Evolutionary conservation across 2,888 invertebrate species (phyloP).

Genomic region (Zaprionus lineosus): DNA sequence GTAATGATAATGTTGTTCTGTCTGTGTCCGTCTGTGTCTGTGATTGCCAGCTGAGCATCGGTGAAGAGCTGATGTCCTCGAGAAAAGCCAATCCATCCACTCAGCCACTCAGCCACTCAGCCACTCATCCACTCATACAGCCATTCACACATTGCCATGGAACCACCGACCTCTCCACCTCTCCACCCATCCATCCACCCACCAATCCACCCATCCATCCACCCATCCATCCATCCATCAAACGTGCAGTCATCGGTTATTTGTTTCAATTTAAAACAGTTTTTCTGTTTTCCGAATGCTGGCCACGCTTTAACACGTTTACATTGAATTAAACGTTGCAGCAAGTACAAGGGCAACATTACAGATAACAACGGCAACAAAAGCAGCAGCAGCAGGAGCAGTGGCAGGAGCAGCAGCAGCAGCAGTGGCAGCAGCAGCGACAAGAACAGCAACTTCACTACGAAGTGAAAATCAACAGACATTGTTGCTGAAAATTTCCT

Average conservation of each 20-base stretch:
- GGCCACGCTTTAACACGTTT: constrained; percentile 71
- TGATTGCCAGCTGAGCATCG: background rate
- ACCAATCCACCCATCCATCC: no score
- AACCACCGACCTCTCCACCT: no score
- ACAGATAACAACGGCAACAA: constrained; percentile 53
- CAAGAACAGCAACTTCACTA: no score
- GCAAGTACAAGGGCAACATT: constrained; percentile 41
- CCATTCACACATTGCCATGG: no score
- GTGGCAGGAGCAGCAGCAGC: constrained; percentile 26
- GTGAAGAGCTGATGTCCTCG: background rate
- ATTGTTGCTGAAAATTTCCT: constrained; percentile 61
- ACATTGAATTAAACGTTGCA: constrained; percentile 75
- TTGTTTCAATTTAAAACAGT: constrained; percentile 62
- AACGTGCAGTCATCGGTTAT: constrained; percentile 36
- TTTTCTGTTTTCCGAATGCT: constrained; percentile 47
- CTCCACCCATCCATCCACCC: no score
- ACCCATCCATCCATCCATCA: constrained; percentile 42
- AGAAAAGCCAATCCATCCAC: constrained; percentile 24
- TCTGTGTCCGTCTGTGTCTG: background rate
- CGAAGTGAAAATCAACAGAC: constrained; percentile 71
- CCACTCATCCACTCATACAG: no score
- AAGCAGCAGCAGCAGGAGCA: constrained; percentile 20
- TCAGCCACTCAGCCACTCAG: no score
- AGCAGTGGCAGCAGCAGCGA: constrained; percentile 38
- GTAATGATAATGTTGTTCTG: constrained; percentile 31